Evolutionary conservation across 1,140 invertebrate species (phyloP), one percentile per base, ranked within the genome.

Genomic region (Lasioglossum albipes): DNA sequence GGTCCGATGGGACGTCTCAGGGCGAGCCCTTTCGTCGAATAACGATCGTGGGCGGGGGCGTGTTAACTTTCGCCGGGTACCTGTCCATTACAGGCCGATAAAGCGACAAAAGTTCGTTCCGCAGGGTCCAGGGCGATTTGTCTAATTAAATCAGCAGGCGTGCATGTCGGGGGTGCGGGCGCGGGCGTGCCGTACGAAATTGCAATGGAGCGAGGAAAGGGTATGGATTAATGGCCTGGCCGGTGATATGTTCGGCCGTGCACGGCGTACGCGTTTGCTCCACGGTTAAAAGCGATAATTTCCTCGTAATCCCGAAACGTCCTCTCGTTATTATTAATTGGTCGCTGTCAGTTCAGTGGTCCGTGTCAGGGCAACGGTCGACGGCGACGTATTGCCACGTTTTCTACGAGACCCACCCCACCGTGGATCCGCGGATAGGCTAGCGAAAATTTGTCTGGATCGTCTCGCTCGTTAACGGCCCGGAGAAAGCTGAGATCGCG

Each of bases 301-400:
- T 90, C 87, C 81, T 79, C 86, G 87, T 89, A 89, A 90, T 89
- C 81, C 86, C 78, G 84, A 81, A 89, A 89, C 84, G 79, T 86
- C 70, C 87, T 84, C 87, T 87, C 84, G 88, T 90, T 90, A 90
- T 89, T 90, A 89, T 89, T 90, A 90, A 90, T 90, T 90, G 84
- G 89, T 77, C 82, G 82, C 86, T 84, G 80, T 81, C 77, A 80
- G 79, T 59, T 62, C 80, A 68, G 42, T 18, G 77, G 79, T 45
- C 81, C 83, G 79, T 70, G 83, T 85, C 61, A 79, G 79, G 49
- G 13, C 18, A 54, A 49, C 45, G 52, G 31, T 13, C 13, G 67
- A 13, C 9, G 18, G 12, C n/a, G 7, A 42, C 76, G 68, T 71
- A 64, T 65, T n/a, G 69, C 22, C 20, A 64, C 72, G n/a, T 68